Percentiles rank a stretch among this genome's conserved stretches.
Evolutionary conservation across 2,797 vertebrate species (phyloP).

Genomic region (Odontamblyopus rebecca): DNA sequence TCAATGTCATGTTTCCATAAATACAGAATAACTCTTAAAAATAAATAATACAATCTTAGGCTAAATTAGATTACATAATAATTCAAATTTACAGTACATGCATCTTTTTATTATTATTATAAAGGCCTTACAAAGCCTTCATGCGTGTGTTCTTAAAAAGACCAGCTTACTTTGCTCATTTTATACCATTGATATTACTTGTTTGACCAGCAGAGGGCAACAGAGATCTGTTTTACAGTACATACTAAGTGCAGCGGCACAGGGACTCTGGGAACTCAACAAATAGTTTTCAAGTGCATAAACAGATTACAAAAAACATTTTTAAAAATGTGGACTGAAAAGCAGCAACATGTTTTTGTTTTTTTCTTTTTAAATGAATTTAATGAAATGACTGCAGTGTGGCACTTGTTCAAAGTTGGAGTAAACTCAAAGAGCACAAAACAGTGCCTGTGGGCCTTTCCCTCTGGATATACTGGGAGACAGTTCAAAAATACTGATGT

Average conservation of each 20-base stretch:
- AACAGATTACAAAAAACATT: neutral
- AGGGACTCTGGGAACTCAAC: neutral
- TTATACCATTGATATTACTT: neutral
- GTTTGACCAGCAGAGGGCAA: conserved; percentile 56
- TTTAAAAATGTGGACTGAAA: neutral
- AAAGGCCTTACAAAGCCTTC: neutral
- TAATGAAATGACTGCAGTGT: neutral
- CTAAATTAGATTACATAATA: neutral
- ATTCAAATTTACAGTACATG: neutral
- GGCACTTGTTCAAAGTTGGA: neutral
- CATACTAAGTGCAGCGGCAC: conserved; percentile 1
- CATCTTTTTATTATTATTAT: neutral
- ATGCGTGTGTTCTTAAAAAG: too few relatives aligned
- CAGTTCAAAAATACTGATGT: conserved; percentile 10
- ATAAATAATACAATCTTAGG: neutral
- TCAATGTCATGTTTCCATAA: neutral
- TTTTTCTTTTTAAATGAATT: too few relatives aligned
- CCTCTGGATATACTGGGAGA: neutral
- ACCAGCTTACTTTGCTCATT: too few relatives aligned
- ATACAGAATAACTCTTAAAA: neutral
- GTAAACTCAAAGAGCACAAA: neutral
- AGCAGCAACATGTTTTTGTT: neutral
- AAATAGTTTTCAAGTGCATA: neutral
- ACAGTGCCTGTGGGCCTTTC: neutral
- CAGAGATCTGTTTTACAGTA: conserved; percentile 29